Evolutionary conservation across 2,113 vertebrate genomes (phyloP).

Genomic region (Channa argus): DNA sequence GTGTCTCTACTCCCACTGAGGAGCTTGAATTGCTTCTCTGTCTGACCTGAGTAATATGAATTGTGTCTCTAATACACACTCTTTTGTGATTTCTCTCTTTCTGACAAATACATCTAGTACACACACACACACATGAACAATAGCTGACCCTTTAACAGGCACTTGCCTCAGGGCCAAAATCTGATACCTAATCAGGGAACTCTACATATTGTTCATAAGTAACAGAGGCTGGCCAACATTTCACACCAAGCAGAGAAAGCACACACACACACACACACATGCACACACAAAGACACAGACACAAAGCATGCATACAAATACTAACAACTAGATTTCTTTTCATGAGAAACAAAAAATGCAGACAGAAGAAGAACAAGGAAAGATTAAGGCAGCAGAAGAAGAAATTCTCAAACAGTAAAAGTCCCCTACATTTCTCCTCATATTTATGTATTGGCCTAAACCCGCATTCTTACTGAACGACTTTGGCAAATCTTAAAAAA

Average conservation of each 20-base stretch:
- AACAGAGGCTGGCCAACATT: conserved; percentile 28
- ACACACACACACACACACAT: conserved; percentile 7
- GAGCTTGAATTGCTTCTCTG: conserved; percentile 71
- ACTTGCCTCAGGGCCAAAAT: conserved; percentile 34
- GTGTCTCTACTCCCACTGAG: conserved; percentile 61
- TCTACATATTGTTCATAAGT: conserved; percentile 29
- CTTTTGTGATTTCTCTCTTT: background rate
- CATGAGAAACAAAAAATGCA: conserved; percentile 27
- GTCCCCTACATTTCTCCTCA: conserved; percentile 61
- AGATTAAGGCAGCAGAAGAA: conserved; percentile 31
- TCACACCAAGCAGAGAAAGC: background rate
- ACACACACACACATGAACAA: conserved; percentile 6
- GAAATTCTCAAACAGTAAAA: conserved; percentile 44
- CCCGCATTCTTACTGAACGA: conserved; percentile 75
- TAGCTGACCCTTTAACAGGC: conserved; percentile 31
- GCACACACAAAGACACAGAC: background rate
- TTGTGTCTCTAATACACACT: conserved; percentile 24
- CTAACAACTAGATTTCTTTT: conserved; percentile 15
- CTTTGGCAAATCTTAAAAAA: conserved; percentile 79
- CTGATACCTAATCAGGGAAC: conserved; percentile 51
- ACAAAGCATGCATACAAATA: conserved; percentile 1
- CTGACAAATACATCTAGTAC: background rate
- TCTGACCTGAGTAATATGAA: conserved; percentile 56
- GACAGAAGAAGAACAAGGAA: conserved; percentile 25
- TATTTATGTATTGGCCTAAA: conserved; percentile 68